Evolutionary conservation across 1,140 invertebrate genomes (phyloP).

Genomic region (Platyscapa corneri): DNA sequence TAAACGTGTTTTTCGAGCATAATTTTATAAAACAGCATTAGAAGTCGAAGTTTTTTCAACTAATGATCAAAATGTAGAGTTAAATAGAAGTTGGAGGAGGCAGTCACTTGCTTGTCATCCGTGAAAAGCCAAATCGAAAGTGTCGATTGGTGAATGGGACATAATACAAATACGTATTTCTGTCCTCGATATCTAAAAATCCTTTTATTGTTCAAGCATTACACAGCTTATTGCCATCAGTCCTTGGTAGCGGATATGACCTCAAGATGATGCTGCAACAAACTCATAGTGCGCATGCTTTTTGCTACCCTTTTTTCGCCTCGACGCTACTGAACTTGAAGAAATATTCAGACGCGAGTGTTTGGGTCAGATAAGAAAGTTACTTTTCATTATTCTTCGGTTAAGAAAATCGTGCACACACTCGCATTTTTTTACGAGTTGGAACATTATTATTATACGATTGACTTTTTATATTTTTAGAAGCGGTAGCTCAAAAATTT

Average conservation of each 20-base stretch:
- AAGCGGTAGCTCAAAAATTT: background rate
- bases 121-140: background rate
- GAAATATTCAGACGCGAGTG: background rate
- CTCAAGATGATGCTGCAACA: conserved; percentile 47
- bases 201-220: conserved; percentile 11
- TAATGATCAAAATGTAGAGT: background rate
- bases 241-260: background rate
- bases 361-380: too few species aligned
- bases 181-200: background rate
- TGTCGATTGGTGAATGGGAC: background rate
- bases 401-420: too few species aligned
- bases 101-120: background rate
- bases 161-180: background rate
- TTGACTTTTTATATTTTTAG: background rate
- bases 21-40: too few species aligned
- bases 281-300: background rate
- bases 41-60: background rate
- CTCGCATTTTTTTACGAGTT: too few species aligned
- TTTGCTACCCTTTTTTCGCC: background rate
- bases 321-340: background rate
- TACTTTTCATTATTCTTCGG: too few species aligned
- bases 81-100: background rate
- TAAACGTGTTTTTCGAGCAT: too few species aligned
- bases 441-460: background rate
- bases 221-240: background rate